A percentile compares a stretch with the other conserved stretches of the same genome.
These are phyloP conservation scores for Sepiola atlantica DNA, from an alignment of 2,888 invertebrate genomes.

Conservation along the genomic window DNA sequence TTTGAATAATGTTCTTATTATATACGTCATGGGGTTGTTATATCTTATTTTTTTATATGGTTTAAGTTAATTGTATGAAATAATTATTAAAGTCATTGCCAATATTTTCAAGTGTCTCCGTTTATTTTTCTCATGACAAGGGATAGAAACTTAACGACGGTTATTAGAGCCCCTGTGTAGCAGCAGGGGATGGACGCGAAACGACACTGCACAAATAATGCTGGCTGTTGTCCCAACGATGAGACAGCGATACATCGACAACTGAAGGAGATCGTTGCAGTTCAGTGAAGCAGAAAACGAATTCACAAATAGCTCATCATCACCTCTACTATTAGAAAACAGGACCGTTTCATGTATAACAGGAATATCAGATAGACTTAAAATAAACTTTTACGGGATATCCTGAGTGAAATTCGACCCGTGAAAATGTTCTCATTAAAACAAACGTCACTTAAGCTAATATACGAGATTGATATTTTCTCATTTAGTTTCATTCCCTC, in stretches of 20 bases:
- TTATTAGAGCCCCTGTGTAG: too few relatives aligned
- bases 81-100: neutral
- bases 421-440: too few relatives aligned
- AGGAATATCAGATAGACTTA: neutral
- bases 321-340: neutral
- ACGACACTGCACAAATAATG: neutral
- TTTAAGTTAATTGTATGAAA: too few relatives aligned
- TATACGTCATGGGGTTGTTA: too few relatives aligned
- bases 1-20: too few relatives aligned
- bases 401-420: too few relatives aligned
- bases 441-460: too few relatives aligned
- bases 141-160: neutral
- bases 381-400: neutral
- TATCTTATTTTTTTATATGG: too few relatives aligned
- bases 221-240: neutral
- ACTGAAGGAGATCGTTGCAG: neutral
- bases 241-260: neutral
- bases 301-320: neutral
- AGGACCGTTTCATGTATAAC: neutral
- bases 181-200: too few relatives aligned
- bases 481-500: too few relatives aligned
- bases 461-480: too few relatives aligned
- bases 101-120: too few relatives aligned
- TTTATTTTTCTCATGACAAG: neutral
- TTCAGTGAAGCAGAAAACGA: constrained; percentile 20